Base-by-base conservation (phyloP, 2,888 invertebrate species). In the Cataglyphis albicans region DNA sequence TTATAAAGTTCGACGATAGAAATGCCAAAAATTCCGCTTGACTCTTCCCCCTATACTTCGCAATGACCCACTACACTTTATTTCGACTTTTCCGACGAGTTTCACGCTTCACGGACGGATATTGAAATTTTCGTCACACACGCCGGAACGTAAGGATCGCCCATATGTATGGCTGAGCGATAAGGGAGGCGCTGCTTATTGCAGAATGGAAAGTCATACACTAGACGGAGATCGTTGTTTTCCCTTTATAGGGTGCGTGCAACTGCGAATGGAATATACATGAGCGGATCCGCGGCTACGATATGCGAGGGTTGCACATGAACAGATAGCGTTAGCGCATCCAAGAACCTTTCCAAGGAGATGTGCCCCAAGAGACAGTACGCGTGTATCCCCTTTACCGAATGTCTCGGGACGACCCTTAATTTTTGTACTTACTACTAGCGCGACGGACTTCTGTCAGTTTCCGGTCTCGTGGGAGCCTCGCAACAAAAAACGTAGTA, bases 211-310 rank as follows among this genome's bases (percentile, higher is more conserved):
- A 86, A 87, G 86, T 87, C 88, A 85, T 89, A 89, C 85, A 83
- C 83, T 81, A 80, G 86, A 68, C 82, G 85, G 81, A 38, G 41
- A 65, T 85, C 80, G 63, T 89, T 90, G 89, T 92, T 92, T 92
- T 90, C 89, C 85, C 91, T 91, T 92, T 91, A 91, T 91, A 84
- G 91, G 88, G 91, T 90, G 91, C 90, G 91, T 89, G 91, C 84
- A 86, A 90, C 89, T 88, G 81, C 89, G 89, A 87, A 92, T 93
- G 90, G 92, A 93, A 94, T 93, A 94, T 92, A 92, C 90, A 93
- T 92, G 93, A 93, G 92, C 85, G 70, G 84, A 73, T 78, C 57
- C 76, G 75, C 63, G 88, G 32, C 63, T 18, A 82, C 1, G 81
- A 76, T 70, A 82, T 70, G 87, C 82, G 84, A 85, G 78, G 87